Evolutionary conservation across 2,888 invertebrate genomes (phyloP), one percentile per base, ranked within the genome.

Genomic region (Hypolimnas misippus): DNA sequence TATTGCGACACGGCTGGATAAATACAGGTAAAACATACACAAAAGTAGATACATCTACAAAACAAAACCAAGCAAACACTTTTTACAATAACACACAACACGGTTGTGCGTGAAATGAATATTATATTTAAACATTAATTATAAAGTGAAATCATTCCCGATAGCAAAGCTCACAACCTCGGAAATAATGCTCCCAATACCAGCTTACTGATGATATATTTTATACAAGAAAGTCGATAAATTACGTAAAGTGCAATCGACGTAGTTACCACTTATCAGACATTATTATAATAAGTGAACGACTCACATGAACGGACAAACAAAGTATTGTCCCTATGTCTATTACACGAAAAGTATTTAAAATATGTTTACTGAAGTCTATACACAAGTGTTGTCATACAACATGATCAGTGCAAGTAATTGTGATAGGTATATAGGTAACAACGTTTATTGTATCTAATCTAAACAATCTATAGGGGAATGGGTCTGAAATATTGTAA

Each of bases 101-200:
- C 75, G 65, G 86, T 85, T 91, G 91, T 90, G 91, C 91, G 90
- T 83, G 76, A 69, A 84, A 87, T 79, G 77, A 83, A 81, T 80
- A 79, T 76, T 75, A 79, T 74, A 77, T 74, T 81, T 83, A 78
- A 79, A 82, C 82, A 83, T 81, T 82, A 82, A 83, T 81, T 78
- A 81, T 86, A 82, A 81, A 73, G 81, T 84, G 87, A 89, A 90
- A 83, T 87, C 86, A 91, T 91, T 92, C 82, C 92, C 92, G 92
- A 89, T 82, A 87, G 89, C 79, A 83, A 84, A 85, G 82, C 82
- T 91, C 91, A 91, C 91, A 91, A 92, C 91, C 89, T 84, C 90
- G 91, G 91, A 91, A 92, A 90, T 87, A 75, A 91, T 92, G 92
- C 91, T 92, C 92, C 92, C 91, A 90, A 87, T 89, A 92, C 92